Evolutionary conservation across 2,113 vertebrate species (phyloP).

Genomic region (Murina feae): DNA sequence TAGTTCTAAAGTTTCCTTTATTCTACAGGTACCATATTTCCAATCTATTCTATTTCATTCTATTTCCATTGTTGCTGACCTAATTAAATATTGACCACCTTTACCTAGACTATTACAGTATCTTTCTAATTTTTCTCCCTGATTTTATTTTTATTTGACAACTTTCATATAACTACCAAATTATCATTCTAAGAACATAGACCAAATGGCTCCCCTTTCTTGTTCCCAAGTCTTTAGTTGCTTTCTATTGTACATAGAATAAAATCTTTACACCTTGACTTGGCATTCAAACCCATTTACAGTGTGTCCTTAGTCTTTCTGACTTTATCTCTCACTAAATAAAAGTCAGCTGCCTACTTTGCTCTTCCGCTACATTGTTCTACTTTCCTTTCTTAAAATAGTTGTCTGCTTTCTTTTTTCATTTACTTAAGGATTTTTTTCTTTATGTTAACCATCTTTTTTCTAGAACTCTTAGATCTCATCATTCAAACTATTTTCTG

Average conservation of each 20-base stretch:
- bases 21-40: neutral
- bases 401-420: neutral
- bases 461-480: neutral
- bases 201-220: neutral
- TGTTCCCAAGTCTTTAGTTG: neutral
- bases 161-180: neutral
- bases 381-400: neutral
- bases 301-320: neutral
- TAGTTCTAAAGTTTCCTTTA: neutral
- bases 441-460: neutral
- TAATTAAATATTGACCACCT: neutral
- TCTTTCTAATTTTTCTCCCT: neutral
- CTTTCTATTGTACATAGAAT: neutral
- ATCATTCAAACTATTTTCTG: neutral
- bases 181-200: neutral
- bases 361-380: neutral
- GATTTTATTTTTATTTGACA: neutral
- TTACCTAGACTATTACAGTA: neutral
- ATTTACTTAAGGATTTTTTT: neutral
- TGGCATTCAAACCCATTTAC: neutral
- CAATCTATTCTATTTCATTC: neutral
- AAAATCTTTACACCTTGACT: neutral
- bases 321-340: neutral
- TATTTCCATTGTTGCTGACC: neutral
- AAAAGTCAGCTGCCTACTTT: neutral